These are phyloP conservation scores for Diglossa cyanea DNA, from an alignment of 2,797 vertebrate species.

Conservation along the genomic window DNA sequence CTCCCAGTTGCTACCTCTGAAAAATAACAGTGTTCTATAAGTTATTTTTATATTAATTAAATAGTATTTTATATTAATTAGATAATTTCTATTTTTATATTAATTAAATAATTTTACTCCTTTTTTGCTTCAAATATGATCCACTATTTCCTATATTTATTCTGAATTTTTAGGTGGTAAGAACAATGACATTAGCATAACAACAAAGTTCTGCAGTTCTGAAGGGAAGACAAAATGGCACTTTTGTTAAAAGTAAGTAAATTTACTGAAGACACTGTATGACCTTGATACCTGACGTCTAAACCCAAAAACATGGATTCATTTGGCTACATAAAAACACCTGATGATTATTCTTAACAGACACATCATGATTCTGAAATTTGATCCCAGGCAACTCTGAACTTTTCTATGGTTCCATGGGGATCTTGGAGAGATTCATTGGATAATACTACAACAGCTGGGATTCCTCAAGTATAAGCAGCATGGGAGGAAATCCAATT, in stretches of 20 bases:
- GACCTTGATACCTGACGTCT: not conserved
- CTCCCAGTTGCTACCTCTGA: not conserved
- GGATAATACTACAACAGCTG: not conserved
- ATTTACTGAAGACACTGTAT: not conserved
- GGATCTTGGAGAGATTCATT: not conserved
- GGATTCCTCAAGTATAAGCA: not conserved
- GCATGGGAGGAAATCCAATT: not conserved
- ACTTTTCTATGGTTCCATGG: not conserved
- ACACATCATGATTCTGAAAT: not conserved
- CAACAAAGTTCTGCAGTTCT: not conserved
- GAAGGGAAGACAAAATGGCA: not conserved
- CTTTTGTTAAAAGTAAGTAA: not conserved
- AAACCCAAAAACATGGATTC: not conserved
- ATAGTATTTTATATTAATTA: not conserved
- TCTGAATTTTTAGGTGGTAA: not conserved
- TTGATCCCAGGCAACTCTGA: not conserved
- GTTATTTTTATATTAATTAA: not conserved
- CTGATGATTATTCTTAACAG: not conserved
- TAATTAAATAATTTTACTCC: not conserved
- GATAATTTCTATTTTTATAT: not conserved
- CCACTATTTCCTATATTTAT: not conserved
- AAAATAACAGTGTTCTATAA: not conserved
- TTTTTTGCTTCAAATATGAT: not conserved
- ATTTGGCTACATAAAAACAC: not conserved
- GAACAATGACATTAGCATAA: not conserved